These are phyloP conservation scores for Drosophila arawakana DNA, from an alignment of 1,140 invertebrate genomes.

Conservation along the genomic window DNA sequence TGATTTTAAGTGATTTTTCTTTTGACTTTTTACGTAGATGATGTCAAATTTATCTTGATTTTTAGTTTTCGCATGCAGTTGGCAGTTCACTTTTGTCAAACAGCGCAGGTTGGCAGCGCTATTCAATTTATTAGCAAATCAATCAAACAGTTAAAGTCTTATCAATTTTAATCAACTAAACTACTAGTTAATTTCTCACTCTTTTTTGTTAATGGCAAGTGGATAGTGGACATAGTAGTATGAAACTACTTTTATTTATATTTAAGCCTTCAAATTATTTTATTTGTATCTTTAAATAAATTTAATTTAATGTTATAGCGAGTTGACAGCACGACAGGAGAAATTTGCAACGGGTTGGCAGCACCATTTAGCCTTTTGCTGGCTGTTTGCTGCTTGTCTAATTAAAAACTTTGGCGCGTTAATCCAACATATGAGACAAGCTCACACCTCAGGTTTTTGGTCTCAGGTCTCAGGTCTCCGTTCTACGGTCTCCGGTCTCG, in stretches of 20 bases:
- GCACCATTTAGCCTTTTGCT: slow-evolving; percentile 13
- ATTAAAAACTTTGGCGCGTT: slow-evolving; percentile 65
- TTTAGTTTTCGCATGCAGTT: slow-evolving; percentile 42
- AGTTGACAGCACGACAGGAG: not conserved
- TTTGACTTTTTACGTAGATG: slow-evolving; percentile 45
- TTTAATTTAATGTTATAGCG: not conserved
- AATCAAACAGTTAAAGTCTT: not conserved
- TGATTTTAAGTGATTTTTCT: slow-evolving; percentile 58
- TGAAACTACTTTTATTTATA: no score
- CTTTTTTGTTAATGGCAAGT: no score
- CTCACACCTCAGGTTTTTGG: slow-evolving; percentile 20
- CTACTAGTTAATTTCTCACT: no score
- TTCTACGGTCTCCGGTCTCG: not conserved
- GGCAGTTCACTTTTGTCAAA: slow-evolving; percentile 41
- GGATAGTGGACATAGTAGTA: no score
- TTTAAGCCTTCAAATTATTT: no score
- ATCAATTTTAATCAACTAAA: not conserved
- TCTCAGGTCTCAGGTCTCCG: not conserved
- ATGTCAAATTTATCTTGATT: slow-evolving; percentile 63
- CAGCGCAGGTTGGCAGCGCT: not conserved
- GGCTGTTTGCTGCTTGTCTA: slow-evolving; percentile 37
- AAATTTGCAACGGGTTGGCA: slow-evolving; percentile 20
- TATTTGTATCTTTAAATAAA: no score
- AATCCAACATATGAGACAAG: slow-evolving; percentile 52
- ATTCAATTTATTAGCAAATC: not conserved